Conservation (phyloP, 2,888 invertebrate species). For the Drosophila emarginata region DNA sequence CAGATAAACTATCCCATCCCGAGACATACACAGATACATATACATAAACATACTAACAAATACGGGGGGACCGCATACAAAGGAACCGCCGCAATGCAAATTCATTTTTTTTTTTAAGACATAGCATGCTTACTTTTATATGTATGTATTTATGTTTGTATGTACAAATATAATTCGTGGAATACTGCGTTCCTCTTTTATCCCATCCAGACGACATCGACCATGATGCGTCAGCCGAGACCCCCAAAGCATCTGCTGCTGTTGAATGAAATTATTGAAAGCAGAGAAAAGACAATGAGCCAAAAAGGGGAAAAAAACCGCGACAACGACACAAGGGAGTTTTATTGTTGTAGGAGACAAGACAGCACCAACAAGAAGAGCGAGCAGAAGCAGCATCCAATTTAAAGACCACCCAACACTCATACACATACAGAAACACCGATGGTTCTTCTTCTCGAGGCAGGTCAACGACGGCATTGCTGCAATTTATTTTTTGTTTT, state of each 20-base stretch:
- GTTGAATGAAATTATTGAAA: slow-evolving; percentile 66
- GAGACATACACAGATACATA: slow-evolving; percentile 17
- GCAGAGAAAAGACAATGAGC: slow-evolving; percentile 65
- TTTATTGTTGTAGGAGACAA: slow-evolving; percentile 48
- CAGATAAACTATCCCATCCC: slow-evolving; percentile 38
- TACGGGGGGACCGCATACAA: slow-evolving; percentile 4
- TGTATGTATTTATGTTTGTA: background rate
- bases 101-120: slow-evolving; percentile 17
- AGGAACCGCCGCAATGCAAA: slow-evolving; percentile 41
- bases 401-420: slow-evolving; percentile 49
- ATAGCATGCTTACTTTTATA: too few relatives aligned
- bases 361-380: slow-evolving; percentile 9
- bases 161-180: slow-evolving; percentile 50
- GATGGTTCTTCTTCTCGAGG: slow-evolving; percentile 22
- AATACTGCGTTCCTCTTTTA: slow-evolving; percentile 38
- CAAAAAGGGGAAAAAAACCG: slow-evolving; percentile 26
- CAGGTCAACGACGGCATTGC: slow-evolving; percentile 46
- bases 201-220: slow-evolving; percentile 20
- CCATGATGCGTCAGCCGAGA: slow-evolving; percentile 56
- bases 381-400: slow-evolving; percentile 52
- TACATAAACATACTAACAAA: background rate
- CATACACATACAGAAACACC: slow-evolving; percentile 22
- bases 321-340: slow-evolving; percentile 57
- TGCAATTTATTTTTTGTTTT: slow-evolving; percentile 37
- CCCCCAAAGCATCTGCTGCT: slow-evolving; percentile 52